Percentiles rank a stretch among this genome's conserved stretches.
Evolutionary conservation across 2,888 invertebrate genomes (phyloP).

Genomic region (Danaus chrysippus): DNA sequence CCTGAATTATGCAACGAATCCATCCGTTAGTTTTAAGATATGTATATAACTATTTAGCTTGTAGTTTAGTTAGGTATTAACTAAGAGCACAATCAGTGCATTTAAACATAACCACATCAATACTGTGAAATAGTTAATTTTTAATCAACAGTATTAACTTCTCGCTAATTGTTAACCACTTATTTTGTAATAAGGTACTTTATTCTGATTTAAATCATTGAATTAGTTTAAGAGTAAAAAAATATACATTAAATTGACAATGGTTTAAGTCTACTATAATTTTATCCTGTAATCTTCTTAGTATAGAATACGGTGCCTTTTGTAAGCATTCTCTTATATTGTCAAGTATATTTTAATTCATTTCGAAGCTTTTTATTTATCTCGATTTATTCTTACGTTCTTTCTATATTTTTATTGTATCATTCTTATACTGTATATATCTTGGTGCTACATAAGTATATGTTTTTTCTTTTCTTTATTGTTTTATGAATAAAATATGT

Average conservation of each 20-base stretch:
- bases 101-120: constrained; percentile 12
- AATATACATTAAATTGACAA: neutral
- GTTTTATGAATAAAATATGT: no score
- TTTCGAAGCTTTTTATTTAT: no score
- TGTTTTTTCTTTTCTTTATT: no score
- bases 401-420: no score
- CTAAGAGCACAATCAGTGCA: constrained; percentile 16
- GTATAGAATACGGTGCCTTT: no score
- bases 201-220: neutral
- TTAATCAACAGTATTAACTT: constrained; percentile 22
- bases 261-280: neutral
- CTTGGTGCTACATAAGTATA: no score
- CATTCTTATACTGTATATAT: no score
- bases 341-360: no score
- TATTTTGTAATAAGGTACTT: neutral
- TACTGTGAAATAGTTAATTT: constrained; percentile 16
- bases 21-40: constrained; percentile 42
- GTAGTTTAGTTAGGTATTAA: constrained; percentile 2
- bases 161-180: constrained; percentile 9
- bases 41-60: constrained; percentile 10
- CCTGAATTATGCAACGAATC: constrained; percentile 62
- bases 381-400: no score
- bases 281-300: neutral
- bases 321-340: no score
- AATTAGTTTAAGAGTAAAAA: neutral